A percentile compares a stretch with the other conserved stretches of the same genome.
These are phyloP conservation scores for Apaloderma vittatum DNA, from an alignment of 2,113 vertebrate species.

Conservation along the genomic window DNA sequence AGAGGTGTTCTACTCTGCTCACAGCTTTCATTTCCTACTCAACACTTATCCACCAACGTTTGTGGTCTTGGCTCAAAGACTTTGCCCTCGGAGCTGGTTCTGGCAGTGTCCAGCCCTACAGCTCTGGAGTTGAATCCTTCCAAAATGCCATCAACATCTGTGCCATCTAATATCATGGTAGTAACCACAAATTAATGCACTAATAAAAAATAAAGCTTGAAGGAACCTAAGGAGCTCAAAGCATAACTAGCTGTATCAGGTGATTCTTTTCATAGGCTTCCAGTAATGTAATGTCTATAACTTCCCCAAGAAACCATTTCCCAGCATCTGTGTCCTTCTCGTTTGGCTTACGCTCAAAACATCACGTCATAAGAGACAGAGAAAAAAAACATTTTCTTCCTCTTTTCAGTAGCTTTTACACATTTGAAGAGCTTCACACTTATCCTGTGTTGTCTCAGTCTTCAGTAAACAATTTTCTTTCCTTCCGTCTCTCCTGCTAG, in stretches of 20 bases:
- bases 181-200: background rate
- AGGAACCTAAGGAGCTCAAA: background rate
- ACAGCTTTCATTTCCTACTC: background rate
- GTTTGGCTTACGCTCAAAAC: background rate
- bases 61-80: background rate
- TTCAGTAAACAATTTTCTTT: background rate
- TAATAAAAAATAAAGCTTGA: background rate
- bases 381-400: background rate
- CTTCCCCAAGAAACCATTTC: slow-evolving; percentile 8
- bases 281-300: background rate
- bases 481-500: background rate
- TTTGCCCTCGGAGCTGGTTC: background rate
- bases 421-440: background rate
- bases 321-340: background rate
- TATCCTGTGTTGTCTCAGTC: background rate
- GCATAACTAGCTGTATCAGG: background rate
- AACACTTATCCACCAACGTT: background rate
- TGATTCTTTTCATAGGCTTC: background rate
- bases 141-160: background rate
- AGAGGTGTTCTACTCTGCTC: background rate
- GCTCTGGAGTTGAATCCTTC: background rate
- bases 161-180: background rate
- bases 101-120: background rate
- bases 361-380: background rate
- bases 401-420: background rate